phyloP scores from a whole-genome alignment of 2,113 vertebrate genomes.

The Tupaia tana region DNA sequence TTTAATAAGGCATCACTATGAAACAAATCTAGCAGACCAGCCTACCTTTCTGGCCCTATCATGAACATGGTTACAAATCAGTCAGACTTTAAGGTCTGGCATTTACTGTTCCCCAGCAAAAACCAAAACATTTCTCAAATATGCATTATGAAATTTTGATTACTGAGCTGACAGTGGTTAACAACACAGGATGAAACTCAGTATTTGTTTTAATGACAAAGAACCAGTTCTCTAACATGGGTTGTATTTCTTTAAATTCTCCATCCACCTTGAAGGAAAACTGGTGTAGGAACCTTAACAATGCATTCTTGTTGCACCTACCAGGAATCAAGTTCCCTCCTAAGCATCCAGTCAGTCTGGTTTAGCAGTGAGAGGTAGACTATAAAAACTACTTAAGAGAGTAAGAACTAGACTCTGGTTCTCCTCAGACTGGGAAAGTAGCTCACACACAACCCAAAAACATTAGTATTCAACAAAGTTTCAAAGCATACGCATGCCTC shows the following conservation, averaged over 20 bases:
- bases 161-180: neutral
- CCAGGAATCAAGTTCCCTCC: neutral
- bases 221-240: neutral
- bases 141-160: neutral
- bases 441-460: neutral
- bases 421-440: neutral
- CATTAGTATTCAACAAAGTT: neutral
- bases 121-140: constrained; percentile 26
- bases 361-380: neutral
- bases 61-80: neutral
- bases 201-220: neutral
- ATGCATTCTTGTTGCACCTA: neutral
- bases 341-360: neutral
- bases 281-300: neutral
- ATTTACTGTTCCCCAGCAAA: constrained; percentile 3
- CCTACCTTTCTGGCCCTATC: neutral
- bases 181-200: neutral
- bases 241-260: neutral
- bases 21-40: neutral
- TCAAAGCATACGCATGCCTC: neutral
- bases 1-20: neutral
- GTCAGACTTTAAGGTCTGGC: neutral
- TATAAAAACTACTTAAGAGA: neutral
- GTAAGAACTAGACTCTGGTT: neutral
- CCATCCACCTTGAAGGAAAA: constrained; percentile 6